Conservation (phyloP, 1,140 invertebrate species). For the Tetragnatha versicolor region DNA sequence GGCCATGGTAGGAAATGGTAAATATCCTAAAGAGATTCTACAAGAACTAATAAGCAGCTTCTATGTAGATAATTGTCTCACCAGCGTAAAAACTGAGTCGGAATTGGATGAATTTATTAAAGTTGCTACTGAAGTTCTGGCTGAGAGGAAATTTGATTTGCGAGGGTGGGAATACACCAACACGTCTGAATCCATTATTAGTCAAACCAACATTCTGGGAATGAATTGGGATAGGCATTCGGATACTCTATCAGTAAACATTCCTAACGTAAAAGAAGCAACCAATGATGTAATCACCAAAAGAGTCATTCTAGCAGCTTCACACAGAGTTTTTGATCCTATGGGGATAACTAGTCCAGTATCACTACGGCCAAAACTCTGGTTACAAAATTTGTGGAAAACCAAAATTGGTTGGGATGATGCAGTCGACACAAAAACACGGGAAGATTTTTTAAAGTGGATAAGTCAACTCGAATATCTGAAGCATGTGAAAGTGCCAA, state of each 20-base stretch:
- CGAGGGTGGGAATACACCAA: slow-evolving; percentile 6
- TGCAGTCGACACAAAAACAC: neutral
- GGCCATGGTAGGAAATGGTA: neutral
- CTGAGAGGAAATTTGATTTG: slow-evolving; percentile 17
- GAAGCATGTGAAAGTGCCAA: neutral
- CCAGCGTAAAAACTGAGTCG: neutral
- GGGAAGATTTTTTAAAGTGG: neutral
- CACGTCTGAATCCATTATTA: neutral
- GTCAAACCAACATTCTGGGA: neutral
- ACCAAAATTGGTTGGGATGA: neutral
- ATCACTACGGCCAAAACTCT: neutral
- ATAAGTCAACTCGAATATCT: slow-evolving; percentile 5
- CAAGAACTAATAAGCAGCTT: neutral
- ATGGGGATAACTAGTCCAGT: slow-evolving; percentile 30
- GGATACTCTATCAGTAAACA: neutral
- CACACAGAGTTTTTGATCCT: slow-evolving; percentile 24
- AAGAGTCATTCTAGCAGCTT: neutral
- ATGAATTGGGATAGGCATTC: neutral
- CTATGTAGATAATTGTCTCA: slow-evolving; percentile 18
- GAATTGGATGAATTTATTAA: neutral
- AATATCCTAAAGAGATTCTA: slow-evolving; percentile 1
- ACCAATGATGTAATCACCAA: neutral
- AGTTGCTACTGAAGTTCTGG: slow-evolving; percentile 22
- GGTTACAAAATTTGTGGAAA: slow-evolving; percentile 10
- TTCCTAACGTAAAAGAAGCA: neutral